phyloP scores from a whole-genome alignment of 2,888 invertebrate species.

The Mesoligia furuncula region DNA sequence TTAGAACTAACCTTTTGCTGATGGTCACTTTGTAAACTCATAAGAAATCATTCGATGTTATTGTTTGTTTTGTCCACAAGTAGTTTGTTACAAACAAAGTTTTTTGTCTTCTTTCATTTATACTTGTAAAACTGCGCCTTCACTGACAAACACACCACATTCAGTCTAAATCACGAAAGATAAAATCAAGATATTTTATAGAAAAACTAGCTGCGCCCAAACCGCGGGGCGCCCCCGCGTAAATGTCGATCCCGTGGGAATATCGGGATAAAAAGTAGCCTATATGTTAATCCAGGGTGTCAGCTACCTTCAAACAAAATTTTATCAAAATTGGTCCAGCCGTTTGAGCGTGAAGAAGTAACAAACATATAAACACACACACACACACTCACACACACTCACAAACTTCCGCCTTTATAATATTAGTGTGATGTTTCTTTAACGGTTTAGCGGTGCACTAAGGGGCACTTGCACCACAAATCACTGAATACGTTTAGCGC shows the following conservation, averaged over 20 bases:
- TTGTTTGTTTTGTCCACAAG: neutral
- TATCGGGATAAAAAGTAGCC: no score
- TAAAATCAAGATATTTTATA: neutral
- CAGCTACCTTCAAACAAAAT: no score
- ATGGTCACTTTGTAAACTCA: conserved; percentile 17
- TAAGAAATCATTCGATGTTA: conserved; percentile 1
- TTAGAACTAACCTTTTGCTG: conserved; percentile 8
- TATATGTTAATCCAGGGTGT: no score
- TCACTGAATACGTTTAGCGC: neutral
- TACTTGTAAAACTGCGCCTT: neutral
- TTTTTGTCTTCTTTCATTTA: neutral
- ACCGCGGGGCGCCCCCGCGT: no score
- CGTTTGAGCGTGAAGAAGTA: no score
- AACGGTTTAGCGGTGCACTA: neutral
- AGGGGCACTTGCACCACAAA: neutral
- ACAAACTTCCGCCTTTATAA: no score
- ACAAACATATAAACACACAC: no score
- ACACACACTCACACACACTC: no score
- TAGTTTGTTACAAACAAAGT: neutral
- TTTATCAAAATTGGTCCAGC: no score
- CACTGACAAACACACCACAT: neutral
- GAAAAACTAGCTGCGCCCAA: no score
- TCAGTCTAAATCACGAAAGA: neutral
- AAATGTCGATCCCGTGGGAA: no score
- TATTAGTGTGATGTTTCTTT: no score